These are phyloP conservation scores for Sebastes itinus DNA, from an alignment of 2,797 vertebrate genomes.

Conservation along the genomic window DNA sequence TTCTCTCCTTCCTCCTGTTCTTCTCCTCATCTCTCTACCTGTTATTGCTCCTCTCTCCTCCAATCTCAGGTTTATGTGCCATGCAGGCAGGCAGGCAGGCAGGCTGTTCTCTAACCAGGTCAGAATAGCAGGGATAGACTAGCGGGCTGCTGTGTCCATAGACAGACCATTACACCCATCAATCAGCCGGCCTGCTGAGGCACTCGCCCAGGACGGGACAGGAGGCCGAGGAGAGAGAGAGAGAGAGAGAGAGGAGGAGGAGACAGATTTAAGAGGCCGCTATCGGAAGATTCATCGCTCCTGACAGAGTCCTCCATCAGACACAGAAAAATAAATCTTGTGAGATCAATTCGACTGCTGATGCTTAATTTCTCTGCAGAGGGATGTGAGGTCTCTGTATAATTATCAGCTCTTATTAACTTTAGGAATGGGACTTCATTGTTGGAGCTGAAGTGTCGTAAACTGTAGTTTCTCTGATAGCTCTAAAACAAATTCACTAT, in stretches of 20 bases:
- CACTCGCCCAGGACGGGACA: conserved; percentile 27
- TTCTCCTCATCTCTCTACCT: neutral
- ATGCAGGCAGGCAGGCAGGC: conserved; percentile 19
- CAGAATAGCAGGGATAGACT: conserved; percentile 24
- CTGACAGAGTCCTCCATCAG: conserved; percentile 30
- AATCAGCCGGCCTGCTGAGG: conserved; percentile 40
- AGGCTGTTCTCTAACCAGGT: conserved; percentile 40
- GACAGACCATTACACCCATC: conserved; percentile 63
- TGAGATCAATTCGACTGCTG: conserved; percentile 17
- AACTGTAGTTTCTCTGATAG: neutral
- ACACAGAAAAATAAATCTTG: conserved; percentile 14
- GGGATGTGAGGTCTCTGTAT: neutral
- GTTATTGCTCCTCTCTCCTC: neutral
- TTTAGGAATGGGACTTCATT: neutral
- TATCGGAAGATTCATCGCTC: conserved; percentile 37
- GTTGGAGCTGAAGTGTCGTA: neutral
- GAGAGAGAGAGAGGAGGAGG: neutral
- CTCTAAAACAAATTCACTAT: too few species aligned
- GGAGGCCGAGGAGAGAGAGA: neutral
- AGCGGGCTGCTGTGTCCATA: conserved; percentile 24
- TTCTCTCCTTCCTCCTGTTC: neutral
- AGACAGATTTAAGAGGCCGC: conserved; percentile 52
- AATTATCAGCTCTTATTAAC: neutral
- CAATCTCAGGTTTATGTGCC: conserved; percentile 6
- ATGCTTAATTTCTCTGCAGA: conserved; percentile 6